A percentile compares a stretch with the other conserved stretches of the same genome.
Evolutionary conservation across 2,888 invertebrate species (phyloP).

Genomic region (Thera britannica): DNA sequence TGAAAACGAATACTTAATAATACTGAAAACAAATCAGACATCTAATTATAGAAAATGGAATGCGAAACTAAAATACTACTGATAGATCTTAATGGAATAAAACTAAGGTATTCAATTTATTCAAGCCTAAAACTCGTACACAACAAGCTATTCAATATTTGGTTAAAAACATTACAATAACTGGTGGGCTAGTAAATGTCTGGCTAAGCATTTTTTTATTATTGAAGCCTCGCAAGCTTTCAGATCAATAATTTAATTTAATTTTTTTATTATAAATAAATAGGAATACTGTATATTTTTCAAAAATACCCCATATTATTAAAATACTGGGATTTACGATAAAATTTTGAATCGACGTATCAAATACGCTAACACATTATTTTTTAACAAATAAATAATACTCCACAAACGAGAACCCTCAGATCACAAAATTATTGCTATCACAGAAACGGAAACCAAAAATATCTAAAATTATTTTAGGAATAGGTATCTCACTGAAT

Average conservation of each 20-base stretch:
- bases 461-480: conserved; percentile 21
- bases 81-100: background rate
- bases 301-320: conserved; percentile 21
- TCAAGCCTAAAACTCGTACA: too few relatives aligned
- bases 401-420: conserved; percentile 20
- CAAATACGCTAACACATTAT: conserved; percentile 30
- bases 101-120: background rate
- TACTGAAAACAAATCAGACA: conserved; percentile 4
- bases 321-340: conserved; percentile 26
- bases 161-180: too few relatives aligned
- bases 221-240: background rate
- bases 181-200: too few relatives aligned
- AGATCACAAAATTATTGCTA: conserved; percentile 40
- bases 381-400: conserved; percentile 19
- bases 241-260: background rate
- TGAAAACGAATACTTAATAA: conserved; percentile 3
- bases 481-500: conserved; percentile 4
- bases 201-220: too few relatives aligned
- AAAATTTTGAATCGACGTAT: conserved; percentile 31
- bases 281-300: conserved; percentile 15
- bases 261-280: conserved; percentile 24
- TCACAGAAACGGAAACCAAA: conserved; percentile 42
- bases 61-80: background rate
- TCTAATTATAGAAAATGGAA: background rate
- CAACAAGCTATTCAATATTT: too few relatives aligned